Evolutionary conservation across 2,888 invertebrate genomes (phyloP).

Genomic region (Phania funesta): DNA sequence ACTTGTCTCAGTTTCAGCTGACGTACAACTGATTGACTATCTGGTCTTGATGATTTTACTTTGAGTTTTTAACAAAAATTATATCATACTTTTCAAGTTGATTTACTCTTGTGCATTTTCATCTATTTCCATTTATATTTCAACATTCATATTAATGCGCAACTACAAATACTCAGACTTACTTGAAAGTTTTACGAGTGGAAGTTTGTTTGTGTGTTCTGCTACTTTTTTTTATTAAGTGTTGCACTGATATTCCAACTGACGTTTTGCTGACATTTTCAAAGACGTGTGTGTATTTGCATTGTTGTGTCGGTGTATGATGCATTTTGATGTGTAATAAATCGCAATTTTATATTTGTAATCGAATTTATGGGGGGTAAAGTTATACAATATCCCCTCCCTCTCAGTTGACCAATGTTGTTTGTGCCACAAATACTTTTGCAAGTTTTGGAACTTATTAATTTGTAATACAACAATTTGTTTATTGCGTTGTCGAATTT

Average conservation of each 20-base stretch:
- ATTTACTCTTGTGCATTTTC: constrained; percentile 68
- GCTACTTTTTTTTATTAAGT: constrained; percentile 54
- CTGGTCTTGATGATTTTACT: constrained; percentile 53
- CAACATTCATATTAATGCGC: constrained; percentile 46
- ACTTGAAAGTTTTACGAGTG: background rate
- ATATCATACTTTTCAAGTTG: constrained; percentile 74
- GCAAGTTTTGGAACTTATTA: constrained; percentile 20
- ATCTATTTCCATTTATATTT: constrained; percentile 55
- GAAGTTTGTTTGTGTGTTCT: constrained; percentile 10
- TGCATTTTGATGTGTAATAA: constrained; percentile 32
- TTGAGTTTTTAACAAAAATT: constrained; percentile 71
- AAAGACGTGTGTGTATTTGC: background rate
- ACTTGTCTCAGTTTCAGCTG: constrained; percentile 38
- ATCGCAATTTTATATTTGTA: constrained; percentile 1
- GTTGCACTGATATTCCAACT: constrained; percentile 64
- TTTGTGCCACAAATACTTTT: constrained; percentile 18
- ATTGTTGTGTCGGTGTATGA: constrained; percentile 10
- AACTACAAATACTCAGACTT: background rate
- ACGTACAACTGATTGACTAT: constrained; percentile 42
- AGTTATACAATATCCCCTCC: constrained; percentile 30
- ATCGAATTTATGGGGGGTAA: constrained; percentile 28
- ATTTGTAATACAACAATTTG: constrained; percentile 20
- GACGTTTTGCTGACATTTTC: constrained; percentile 58
- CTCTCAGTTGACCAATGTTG: background rate
- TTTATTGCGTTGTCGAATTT: background rate